Evolutionary conservation across 2,113 vertebrate genomes (phyloP), one percentile per base, ranked within the genome.

Genomic region (Coregonus clupeaformis): DNA sequence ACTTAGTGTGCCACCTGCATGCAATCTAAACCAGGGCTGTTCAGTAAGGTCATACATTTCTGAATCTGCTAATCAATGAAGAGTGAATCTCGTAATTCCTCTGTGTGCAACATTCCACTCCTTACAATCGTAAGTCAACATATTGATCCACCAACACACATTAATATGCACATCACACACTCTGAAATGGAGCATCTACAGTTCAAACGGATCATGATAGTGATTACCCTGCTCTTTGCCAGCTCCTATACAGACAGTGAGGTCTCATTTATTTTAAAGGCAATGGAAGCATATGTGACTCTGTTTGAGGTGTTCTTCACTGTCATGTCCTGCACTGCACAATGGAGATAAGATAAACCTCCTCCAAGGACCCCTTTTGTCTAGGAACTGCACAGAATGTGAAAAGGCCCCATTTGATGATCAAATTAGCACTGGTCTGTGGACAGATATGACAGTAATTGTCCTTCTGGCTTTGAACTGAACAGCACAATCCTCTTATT

Each of bases 201-300:
- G 72, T 47, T 68, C 69, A 24, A 60, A 67, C 67, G 36, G 32
- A 71, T 45, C 60, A 0, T 52, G 65, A 18, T 69, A 60, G n/a
- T 4, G 18, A 59, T 73, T 75, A 71, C 30, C 70, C 69, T 63
- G 82, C 78, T 86, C 86, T 85, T 86, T 82, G 83, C 77, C 75
- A 12, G 49, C 12, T 52, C 16, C 16, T 52, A 52, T 52, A 52
- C 49, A 52, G 5, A 67, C 60, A 42, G 36, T 65, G 12, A 16
- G 22, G 42, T 75, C 65, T 71, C 63, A 73, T 78, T 71, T 71
- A 7, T 11, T 6, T 36, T 14, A 20, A 59, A 22, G 57, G 57
- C 6, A 60, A 22, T 60, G 57, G 9, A 22, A 60, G n/a, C 57
- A 60, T 3, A 59, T 11, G 57, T 60, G 57, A 60, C n/a, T 22